These are phyloP conservation scores for Erythrocebus patas DNA, from an alignment of 2,113 vertebrate genomes.

Conservation along the genomic window DNA sequence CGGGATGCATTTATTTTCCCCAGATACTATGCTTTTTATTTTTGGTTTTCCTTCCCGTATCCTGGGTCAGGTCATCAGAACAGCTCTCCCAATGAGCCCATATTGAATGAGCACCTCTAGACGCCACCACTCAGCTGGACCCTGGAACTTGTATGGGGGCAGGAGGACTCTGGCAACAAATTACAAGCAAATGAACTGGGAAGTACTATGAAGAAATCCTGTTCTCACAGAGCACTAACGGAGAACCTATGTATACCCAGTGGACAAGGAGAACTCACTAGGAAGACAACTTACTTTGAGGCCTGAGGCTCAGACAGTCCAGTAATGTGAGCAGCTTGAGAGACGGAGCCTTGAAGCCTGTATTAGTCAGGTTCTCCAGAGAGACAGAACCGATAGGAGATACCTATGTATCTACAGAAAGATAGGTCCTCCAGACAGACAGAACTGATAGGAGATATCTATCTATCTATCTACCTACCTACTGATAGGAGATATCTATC, in stretches of 20 bases:
- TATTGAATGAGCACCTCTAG: not conserved
- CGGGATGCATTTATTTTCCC: too few species aligned
- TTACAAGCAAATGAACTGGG: not conserved
- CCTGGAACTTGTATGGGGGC: not conserved
- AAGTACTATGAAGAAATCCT: not conserved
- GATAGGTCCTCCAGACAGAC: too few species aligned
- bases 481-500: too few species aligned
- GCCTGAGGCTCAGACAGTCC: not conserved
- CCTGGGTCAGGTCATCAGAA: too few species aligned
- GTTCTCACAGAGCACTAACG: not conserved
- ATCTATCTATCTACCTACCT: too few species aligned
- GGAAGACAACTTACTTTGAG: not conserved
- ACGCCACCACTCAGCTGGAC: not conserved
- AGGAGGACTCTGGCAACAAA: not conserved
- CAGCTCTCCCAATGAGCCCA: not conserved
- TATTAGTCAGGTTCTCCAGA: too few species aligned
- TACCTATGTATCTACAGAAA: too few species aligned
- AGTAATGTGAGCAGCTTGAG: not conserved
- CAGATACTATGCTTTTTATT: too few species aligned
- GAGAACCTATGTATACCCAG: too few species aligned
- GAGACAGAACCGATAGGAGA: too few species aligned
- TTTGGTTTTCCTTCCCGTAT: not conserved
- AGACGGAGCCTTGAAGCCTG: too few species aligned
- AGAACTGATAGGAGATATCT: too few species aligned
- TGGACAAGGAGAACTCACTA: not conserved